These are phyloP conservation scores for Polylopha cassiicola DNA, from an alignment of 2,888 invertebrate species.

Conservation along the genomic window DNA sequence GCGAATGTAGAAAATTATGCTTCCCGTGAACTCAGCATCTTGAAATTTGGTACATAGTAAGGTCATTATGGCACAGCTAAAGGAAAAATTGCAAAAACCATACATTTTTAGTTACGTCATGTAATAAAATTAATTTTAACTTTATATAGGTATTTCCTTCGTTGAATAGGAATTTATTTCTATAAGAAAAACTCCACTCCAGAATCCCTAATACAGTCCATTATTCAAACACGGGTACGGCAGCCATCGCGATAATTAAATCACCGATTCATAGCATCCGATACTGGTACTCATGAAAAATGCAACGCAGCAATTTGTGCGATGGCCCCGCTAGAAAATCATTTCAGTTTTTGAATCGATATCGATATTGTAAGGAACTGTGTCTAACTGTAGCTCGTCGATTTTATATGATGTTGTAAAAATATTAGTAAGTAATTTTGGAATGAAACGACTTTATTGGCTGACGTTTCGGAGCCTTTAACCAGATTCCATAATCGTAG, in stretches of 20 bases:
- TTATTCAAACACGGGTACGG: constrained; percentile 33
- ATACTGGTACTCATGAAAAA: constrained; percentile 68
- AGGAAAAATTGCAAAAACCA: too few species aligned
- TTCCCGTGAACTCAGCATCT: too few species aligned
- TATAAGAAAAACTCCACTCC: not conserved
- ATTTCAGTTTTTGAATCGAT: constrained; percentile 38
- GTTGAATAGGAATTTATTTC: not conserved
- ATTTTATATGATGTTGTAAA: too few species aligned
- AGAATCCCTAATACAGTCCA: constrained; percentile 3
- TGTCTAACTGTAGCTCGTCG: too few species aligned
- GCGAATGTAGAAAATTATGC: too few species aligned
- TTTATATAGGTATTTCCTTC: not conserved
- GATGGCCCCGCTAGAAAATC: constrained; percentile 43
- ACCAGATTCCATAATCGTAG: too few species aligned
- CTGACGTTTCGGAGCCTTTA: too few species aligned
- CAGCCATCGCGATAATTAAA: constrained; percentile 67
- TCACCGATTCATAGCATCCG: constrained; percentile 64
- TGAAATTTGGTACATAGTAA: too few species aligned
- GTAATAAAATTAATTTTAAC: constrained; percentile 1
- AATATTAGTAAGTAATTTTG: too few species aligned
- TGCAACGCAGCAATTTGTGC: constrained; percentile 67
- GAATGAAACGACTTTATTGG: too few species aligned
- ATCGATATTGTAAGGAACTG: not conserved
- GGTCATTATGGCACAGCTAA: too few species aligned
- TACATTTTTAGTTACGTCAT: too few species aligned